Conservation (phyloP, 2,113 vertebrate genomes). For the Petroica traversi region DNA sequence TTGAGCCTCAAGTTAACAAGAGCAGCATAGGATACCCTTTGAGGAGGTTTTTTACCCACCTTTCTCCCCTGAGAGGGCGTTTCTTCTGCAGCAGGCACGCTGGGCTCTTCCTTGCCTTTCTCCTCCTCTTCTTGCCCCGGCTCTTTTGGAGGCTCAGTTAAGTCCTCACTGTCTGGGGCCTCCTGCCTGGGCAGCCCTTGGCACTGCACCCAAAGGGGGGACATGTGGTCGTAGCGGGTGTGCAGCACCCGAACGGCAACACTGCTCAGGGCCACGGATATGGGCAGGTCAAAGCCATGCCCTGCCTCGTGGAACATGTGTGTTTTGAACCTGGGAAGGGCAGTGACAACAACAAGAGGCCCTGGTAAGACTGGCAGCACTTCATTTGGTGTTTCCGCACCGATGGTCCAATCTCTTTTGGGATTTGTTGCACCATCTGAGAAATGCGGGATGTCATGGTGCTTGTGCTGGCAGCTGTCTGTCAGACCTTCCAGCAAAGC, state of each 20-base stretch:
- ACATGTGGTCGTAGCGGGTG: constrained; percentile 86
- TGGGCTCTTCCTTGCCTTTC: not conserved
- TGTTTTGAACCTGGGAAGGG: constrained; percentile 75
- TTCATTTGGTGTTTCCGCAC: not conserved
- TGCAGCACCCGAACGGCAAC: constrained; percentile 83
- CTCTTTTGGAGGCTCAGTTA: not conserved
- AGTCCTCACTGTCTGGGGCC: accelerated
- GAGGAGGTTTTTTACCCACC: not conserved
- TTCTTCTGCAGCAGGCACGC: not conserved
- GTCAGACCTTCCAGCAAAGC: not conserved
- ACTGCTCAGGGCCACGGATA: constrained; percentile 74
- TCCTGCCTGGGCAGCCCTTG: not conserved
- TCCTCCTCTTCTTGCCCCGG: not conserved
- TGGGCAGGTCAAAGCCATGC: constrained; percentile 83
- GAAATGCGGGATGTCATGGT: not conserved
- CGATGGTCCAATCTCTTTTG: not conserved
- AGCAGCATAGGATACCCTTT: not conserved
- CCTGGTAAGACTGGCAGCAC: not conserved
- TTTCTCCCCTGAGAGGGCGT: not conserved
- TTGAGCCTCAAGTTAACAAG: not conserved
- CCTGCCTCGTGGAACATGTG: constrained; percentile 71
- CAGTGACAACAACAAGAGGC: not conserved
- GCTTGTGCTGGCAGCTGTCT: not conserved
- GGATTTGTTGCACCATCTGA: not conserved
- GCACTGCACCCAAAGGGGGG: constrained; percentile 49